Percentiles rank a stretch among this genome's conserved stretches.
Conservation (phyloP, 2,797 vertebrate species). For the Euthynnus affinis region DNA sequence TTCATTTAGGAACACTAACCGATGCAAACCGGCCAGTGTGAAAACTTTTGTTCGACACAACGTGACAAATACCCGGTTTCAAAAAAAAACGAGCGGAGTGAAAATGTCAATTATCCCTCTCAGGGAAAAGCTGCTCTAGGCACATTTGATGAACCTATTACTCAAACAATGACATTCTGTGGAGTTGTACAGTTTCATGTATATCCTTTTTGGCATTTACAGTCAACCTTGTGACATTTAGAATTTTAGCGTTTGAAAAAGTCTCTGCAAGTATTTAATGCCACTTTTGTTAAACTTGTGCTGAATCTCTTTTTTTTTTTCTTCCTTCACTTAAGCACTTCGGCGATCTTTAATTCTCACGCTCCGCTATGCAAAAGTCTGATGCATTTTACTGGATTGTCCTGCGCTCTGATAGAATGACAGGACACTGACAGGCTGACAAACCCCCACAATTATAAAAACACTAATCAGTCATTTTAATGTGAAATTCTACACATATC, state of each 20-base stretch:
- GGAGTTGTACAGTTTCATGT: constrained; percentile 16
- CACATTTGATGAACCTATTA: constrained; percentile 48
- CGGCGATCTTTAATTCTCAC: background rate
- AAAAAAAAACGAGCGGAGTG: constrained; percentile 35
- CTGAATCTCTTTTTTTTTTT: constrained; percentile 13
- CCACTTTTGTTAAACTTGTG: constrained; percentile 3
- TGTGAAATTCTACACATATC: background rate
- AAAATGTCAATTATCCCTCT: constrained; percentile 61
- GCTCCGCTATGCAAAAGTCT: background rate
- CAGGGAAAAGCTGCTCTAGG: constrained; percentile 39
- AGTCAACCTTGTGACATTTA: constrained; percentile 49
- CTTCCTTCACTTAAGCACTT: background rate
- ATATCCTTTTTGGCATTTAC: constrained; percentile 41
- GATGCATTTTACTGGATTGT: background rate
- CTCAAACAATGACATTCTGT: constrained; percentile 46
- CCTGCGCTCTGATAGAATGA: background rate
- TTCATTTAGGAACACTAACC: constrained; percentile 15
- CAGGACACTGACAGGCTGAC: constrained; percentile 1
- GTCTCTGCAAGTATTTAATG: background rate
- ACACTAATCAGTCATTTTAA: background rate
- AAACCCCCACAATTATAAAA: background rate
- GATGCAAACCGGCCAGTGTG: background rate
- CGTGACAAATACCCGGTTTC: background rate
- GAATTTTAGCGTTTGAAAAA: constrained; percentile 13
- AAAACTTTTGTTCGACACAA: constrained; percentile 15